A percentile compares a stretch with the other conserved stretches of the same genome.
Evolutionary conservation across 1,140 invertebrate genomes (phyloP).

Genomic region (Platyscapa corneri): DNA sequence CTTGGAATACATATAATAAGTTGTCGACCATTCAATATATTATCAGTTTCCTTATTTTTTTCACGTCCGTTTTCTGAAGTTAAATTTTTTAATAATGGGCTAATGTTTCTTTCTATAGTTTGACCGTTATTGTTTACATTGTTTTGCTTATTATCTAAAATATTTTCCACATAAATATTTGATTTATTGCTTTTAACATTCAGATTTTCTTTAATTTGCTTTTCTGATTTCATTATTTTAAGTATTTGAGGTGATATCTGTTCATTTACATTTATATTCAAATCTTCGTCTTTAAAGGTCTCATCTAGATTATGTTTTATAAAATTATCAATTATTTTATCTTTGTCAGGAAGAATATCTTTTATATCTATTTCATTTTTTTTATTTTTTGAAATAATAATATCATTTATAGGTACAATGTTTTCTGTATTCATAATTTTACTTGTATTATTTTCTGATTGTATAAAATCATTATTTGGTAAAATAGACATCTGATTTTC

Average conservation of each 20-base stretch:
- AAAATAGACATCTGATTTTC: neutral
- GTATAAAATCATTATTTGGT: neutral
- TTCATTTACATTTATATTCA: neutral
- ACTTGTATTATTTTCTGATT: neutral
- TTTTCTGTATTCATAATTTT: neutral
- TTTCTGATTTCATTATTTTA: neutral
- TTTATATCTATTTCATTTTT: neutral
- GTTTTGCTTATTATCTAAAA: neutral
- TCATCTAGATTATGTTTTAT: neutral
- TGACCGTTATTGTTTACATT: neutral
- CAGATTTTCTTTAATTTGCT: neutral
- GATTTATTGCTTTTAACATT: constrained; percentile 2
- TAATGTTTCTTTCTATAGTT: neutral
- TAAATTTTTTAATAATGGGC: no score
- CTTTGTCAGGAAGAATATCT: neutral
- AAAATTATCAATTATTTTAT: neutral
- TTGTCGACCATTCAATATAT: no score
- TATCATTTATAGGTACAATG: neutral
- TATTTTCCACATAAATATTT: neutral
- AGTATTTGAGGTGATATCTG: neutral
- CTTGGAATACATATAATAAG: no score
- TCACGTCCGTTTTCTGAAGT: no score
- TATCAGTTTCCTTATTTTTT: no score
- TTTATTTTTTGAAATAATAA: no score
- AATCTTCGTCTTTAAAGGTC: neutral